Conservation (phyloP, 1,140 invertebrate genomes). For the Trichonephila clavipes region DNA sequence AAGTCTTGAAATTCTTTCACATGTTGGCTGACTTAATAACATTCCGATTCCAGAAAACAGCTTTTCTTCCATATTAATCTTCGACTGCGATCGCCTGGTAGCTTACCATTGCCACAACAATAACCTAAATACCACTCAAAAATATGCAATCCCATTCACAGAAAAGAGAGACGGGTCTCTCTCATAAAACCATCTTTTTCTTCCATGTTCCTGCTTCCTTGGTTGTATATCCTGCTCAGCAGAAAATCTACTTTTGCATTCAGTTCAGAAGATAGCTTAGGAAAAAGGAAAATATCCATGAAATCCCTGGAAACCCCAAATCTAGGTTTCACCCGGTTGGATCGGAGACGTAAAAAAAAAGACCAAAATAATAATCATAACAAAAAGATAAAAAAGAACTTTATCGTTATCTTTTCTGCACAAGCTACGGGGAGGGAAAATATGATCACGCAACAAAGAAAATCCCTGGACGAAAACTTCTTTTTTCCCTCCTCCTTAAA, state of each 20-base stretch:
- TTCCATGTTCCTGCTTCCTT: not conserved
- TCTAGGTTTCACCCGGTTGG: conserved; percentile 49
- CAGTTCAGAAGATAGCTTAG: conserved; percentile 63
- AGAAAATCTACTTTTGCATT: conserved; percentile 63
- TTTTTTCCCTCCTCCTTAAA: conserved; percentile 66
- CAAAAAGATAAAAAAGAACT: not conserved
- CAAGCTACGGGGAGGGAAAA: conserved; percentile 67
- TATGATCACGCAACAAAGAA: conserved; percentile 74
- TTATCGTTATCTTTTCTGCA: conserved; percentile 64
- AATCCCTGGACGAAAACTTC: conserved; percentile 70
- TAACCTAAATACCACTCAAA: conserved; percentile 63
- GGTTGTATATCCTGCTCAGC: not conserved
- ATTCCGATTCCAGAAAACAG: not conserved
- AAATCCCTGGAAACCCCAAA: conserved; percentile 71
- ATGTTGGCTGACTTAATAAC: not conserved
- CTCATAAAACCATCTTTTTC: conserved; percentile 44
- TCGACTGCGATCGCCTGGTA: not conserved
- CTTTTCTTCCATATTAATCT: conserved; percentile 34
- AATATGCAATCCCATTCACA: conserved; percentile 57
- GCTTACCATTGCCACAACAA: conserved; percentile 61
- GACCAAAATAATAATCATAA: conserved; percentile 38
- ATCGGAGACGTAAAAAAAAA: not conserved
- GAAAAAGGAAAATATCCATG: conserved; percentile 63
- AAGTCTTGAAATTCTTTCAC: not conserved
- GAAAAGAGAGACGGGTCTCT: not conserved